Evolutionary conservation across 2,797 vertebrate species (phyloP).

Genomic region (Gymnocypris eckloni): DNA sequence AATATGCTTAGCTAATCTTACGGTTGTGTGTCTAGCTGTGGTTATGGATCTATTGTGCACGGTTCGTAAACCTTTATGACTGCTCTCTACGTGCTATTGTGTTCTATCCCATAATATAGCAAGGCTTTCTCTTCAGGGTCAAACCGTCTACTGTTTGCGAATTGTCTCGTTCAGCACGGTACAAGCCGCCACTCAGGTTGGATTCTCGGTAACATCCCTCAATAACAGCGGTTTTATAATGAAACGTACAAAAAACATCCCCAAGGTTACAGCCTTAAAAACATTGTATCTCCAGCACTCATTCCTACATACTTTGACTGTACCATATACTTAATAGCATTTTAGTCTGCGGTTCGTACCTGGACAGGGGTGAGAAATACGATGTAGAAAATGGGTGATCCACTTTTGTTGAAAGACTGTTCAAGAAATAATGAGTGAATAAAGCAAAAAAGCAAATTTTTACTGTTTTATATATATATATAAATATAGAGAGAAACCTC

Average conservation of each 20-base stretch:
- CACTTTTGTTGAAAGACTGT: slow-evolving; percentile 72
- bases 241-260: slow-evolving; percentile 16
- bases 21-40: slow-evolving; percentile 31
- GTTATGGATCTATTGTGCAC: slow-evolving; percentile 45
- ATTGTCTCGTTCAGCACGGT: neutral
- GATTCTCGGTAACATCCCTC: slow-evolving; percentile 18
- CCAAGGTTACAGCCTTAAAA: slow-evolving; percentile 38
- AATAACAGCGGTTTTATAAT: slow-evolving; percentile 11
- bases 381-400: slow-evolving; percentile 65
- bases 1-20: slow-evolving; percentile 42
- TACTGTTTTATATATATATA: slow-evolving; percentile 75
- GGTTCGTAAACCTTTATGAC: slow-evolving; percentile 44
- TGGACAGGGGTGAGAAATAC: neutral
- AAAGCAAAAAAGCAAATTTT: slow-evolving; percentile 77
- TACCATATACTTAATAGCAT: slow-evolving; percentile 7
- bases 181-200: slow-evolving; percentile 34
- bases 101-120: slow-evolving; percentile 32
- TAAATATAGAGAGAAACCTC: slow-evolving; percentile 66
- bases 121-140: slow-evolving; percentile 43
- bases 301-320: slow-evolving; percentile 4
- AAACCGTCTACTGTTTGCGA: slow-evolving; percentile 30
- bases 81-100: slow-evolving; percentile 28
- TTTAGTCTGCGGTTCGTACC: neutral
- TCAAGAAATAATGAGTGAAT: slow-evolving; percentile 79
- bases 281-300: neutral